Percentiles rank a stretch among this genome's conserved stretches.
Evolutionary conservation across 2,797 vertebrate genomes (phyloP).

Genomic region (Amblyopsis hoosieri): DNA sequence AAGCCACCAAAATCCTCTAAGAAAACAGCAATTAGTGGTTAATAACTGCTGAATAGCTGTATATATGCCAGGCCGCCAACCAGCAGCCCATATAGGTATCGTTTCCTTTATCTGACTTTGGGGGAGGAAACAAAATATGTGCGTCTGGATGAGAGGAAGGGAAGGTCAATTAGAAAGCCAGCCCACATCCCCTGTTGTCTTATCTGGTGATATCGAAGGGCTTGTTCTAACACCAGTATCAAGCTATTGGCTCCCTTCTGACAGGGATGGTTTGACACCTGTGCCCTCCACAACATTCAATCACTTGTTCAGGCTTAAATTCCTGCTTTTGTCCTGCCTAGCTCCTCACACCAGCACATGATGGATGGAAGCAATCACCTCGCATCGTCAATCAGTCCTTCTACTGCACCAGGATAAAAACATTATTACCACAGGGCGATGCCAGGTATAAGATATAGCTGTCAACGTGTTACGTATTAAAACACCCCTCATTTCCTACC

Average conservation of each 20-base stretch:
- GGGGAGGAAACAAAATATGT: background rate
- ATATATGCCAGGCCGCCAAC: background rate
- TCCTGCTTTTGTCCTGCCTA: conserved; percentile 42
- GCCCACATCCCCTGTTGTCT: conserved; percentile 1
- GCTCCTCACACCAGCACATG: conserved; percentile 40
- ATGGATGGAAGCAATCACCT: conserved; percentile 60
- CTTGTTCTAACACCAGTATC: conserved; percentile 28
- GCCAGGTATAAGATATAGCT: conserved; percentile 18
- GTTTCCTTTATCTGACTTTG: background rate
- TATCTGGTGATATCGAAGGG: conserved; percentile 9
- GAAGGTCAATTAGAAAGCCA: conserved; percentile 1
- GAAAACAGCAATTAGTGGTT: background rate
- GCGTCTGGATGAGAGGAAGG: background rate
- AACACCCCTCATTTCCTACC: background rate
- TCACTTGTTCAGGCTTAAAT: conserved; percentile 49
- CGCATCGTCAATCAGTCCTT: conserved; percentile 53
- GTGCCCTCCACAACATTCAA: conserved; percentile 51
- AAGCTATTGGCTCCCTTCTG: conserved; percentile 21
- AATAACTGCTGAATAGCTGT: background rate
- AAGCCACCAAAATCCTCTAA: no score
- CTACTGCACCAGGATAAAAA: conserved; percentile 25
- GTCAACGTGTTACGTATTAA: conserved; percentile 18
- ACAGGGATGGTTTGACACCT: conserved; percentile 39
- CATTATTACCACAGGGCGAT: conserved; percentile 18
- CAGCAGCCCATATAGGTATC: background rate